A percentile compares a stretch with the other conserved stretches of the same genome.
These are phyloP conservation scores for Isaurus tuberculatus DNA, from an alignment of 92 coral and sea anemone species.

Conservation along the genomic window DNA sequence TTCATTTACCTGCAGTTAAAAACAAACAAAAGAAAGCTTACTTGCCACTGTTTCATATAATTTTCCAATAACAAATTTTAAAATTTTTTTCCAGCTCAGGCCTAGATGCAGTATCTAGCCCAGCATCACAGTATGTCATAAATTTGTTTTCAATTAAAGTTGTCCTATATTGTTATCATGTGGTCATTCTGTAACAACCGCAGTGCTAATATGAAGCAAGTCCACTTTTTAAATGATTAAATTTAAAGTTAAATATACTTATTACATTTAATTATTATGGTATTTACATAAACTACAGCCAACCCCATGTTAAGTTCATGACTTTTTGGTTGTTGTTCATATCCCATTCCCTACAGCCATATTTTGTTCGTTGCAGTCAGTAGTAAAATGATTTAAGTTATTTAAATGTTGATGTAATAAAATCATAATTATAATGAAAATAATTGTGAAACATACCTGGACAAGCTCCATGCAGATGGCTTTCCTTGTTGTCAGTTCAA, in stretches of 20 bases:
- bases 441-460: neutral
- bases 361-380: neutral
- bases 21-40: neutral
- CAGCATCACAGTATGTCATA: neutral
- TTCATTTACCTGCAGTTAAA: constrained; percentile 1
- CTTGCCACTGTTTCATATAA: neutral
- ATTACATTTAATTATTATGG: neutral
- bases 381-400: neutral
- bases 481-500: constrained; percentile 1
- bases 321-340: neutral
- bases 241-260: neutral
- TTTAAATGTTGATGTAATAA: neutral
- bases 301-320: neutral
- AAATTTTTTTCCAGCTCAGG: neutral
- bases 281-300: neutral
- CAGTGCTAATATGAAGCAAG: neutral
- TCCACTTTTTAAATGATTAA: neutral
- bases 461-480: constrained; percentile 1
- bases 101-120: neutral
- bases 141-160: neutral
- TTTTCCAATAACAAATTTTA: neutral
- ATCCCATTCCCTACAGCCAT: neutral
- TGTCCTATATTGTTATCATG: neutral
- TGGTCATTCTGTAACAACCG: neutral
- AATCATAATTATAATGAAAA: neutral